Conservation (phyloP, 2,797 vertebrate genomes). For the Myoxocephalus aenaeus region DNA sequence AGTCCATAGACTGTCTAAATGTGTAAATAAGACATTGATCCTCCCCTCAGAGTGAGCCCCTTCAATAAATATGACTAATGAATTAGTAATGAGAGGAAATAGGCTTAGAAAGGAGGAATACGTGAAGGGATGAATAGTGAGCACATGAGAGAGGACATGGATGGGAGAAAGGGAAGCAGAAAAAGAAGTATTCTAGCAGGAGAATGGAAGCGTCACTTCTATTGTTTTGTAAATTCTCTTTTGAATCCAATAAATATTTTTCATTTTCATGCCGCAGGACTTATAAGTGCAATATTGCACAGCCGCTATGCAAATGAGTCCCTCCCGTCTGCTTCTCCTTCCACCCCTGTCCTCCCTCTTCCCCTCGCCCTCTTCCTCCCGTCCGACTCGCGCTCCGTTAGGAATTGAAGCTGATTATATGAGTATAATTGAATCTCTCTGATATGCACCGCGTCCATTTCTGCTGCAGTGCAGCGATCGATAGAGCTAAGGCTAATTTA, state of each 20-base stretch:
- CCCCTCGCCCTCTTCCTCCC: constrained; percentile 1
- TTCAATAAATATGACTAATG: constrained; percentile 82
- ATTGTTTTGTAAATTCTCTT: constrained; percentile 36
- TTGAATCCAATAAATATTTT: constrained; percentile 34
- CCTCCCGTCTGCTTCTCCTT: neutral
- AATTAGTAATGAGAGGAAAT: constrained; percentile 83
- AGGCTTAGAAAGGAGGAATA: constrained; percentile 64
- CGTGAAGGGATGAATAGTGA: constrained; percentile 20
- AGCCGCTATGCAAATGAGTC: constrained; percentile 35
- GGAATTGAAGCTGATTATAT: constrained; percentile 79
- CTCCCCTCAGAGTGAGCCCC: constrained; percentile 54
- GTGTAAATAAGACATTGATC: constrained; percentile 85
- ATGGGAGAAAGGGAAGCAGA: neutral
- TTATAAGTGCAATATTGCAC: constrained; percentile 46
- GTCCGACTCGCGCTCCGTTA: constrained; percentile 42
- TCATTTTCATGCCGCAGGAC: constrained; percentile 40
- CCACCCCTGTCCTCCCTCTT: neutral
- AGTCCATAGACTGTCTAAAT: constrained; percentile 71
- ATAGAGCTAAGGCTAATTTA: constrained; percentile 80
- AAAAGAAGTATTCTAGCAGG: neutral
- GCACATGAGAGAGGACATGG: neutral
- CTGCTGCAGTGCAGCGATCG: constrained; percentile 76
- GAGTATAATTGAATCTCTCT: constrained; percentile 81
- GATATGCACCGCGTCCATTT: constrained; percentile 76
- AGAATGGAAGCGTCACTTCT: constrained; percentile 4